Percentiles rank a stretch among this genome's conserved stretches.
phyloP scores from a whole-genome alignment of 2,888 invertebrate species.

The Perithous albicinctus region DNA sequence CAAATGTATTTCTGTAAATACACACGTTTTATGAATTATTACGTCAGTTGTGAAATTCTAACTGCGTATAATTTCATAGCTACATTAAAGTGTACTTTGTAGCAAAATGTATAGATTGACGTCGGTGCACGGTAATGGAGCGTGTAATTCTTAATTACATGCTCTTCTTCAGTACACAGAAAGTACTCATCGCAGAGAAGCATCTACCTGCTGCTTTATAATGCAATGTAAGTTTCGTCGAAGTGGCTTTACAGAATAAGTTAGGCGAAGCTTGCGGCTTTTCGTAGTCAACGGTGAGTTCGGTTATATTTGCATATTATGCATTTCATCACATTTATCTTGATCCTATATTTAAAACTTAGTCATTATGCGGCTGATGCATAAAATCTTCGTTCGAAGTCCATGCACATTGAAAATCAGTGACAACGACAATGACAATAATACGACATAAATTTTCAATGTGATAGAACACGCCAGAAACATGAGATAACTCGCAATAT shows the following conservation, averaged over 20 bases:
- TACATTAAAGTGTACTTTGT: neutral
- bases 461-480: slow-evolving; percentile 15
- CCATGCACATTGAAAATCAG: neutral
- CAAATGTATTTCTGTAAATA: neutral
- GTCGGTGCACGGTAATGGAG: neutral
- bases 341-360: neutral
- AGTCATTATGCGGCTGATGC: neutral
- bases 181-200: neutral
- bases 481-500: neutral
- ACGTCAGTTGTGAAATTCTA: neutral
- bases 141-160: neutral
- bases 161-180: neutral
- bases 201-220: neutral
- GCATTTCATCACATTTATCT: neutral
- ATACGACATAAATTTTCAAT: slow-evolving; percentile 9
- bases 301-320: neutral
- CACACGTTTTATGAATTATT: neutral
- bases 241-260: neutral
- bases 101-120: neutral
- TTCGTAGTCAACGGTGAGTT: neutral
- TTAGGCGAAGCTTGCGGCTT: neutral
- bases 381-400: slow-evolving; percentile 40
- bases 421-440: neutral
- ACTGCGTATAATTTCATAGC: neutral
- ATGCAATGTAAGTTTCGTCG: neutral